Evolutionary conservation across 2,797 vertebrate species (phyloP).

Genomic region (Microctenopoma steveboyesi): DNA sequence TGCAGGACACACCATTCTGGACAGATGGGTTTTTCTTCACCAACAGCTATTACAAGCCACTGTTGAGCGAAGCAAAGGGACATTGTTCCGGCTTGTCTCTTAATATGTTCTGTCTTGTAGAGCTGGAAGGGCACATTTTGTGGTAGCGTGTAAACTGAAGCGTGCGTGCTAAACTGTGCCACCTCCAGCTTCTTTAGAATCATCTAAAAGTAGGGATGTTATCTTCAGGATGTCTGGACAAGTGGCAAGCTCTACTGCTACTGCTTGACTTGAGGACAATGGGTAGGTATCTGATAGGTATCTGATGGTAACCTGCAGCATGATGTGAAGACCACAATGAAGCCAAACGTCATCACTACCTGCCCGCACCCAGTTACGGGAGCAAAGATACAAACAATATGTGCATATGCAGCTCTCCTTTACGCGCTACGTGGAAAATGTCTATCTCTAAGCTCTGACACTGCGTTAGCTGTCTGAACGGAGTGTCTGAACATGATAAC

Average conservation of each 20-base stretch:
- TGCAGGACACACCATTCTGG: constrained; percentile 41
- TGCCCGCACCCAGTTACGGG: constrained; percentile 9
- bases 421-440: constrained; percentile 20
- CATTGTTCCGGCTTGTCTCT: constrained; percentile 44
- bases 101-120: constrained; percentile 36
- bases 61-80: constrained; percentile 28
- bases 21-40: constrained; percentile 64
- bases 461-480: constrained; percentile 37
- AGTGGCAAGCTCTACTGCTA: constrained; percentile 60
- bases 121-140: constrained; percentile 46
- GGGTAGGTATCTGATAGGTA: constrained; percentile 50
- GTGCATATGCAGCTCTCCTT: constrained; percentile 13
- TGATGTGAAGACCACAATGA: constrained; percentile 39
- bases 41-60: constrained; percentile 35
- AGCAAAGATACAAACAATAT: constrained; percentile 41
- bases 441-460: constrained; percentile 19
- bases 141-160: constrained; percentile 30
- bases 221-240: constrained; percentile 77
- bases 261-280: constrained; percentile 67
- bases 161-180: constrained; percentile 53
- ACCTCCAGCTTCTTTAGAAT: constrained; percentile 54
- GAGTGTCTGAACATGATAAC: constrained; percentile 29
- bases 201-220: constrained; percentile 72
- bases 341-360: constrained; percentile 13
- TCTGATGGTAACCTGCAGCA: constrained; percentile 61